phyloP scores from a whole-genome alignment of 2,888 invertebrate genomes.

The Lithosia quadra region DNA sequence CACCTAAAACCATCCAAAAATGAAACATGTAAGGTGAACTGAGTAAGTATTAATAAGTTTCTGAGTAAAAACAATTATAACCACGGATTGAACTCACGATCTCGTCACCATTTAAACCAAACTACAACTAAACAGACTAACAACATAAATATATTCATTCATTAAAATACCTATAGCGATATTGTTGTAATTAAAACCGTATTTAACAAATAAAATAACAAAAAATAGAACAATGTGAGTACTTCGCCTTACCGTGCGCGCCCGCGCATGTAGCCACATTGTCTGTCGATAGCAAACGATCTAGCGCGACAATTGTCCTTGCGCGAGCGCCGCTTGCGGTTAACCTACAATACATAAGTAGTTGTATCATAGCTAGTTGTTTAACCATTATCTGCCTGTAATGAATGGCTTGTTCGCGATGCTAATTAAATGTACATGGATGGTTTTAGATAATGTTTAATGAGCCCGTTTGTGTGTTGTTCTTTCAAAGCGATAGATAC shows the following conservation, averaged over 20 bases:
- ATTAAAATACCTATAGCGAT: background rate
- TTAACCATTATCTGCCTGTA: conserved; percentile 29
- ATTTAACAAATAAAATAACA: conserved; percentile 1
- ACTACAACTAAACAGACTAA: background rate
- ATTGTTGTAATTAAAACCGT: background rate
- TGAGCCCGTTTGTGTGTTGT: conserved; percentile 15
- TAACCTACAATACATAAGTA: conserved; percentile 33
- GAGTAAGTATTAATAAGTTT: too few species aligned
- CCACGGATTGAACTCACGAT: background rate
- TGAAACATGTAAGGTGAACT: too few species aligned
- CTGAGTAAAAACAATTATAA: background rate
- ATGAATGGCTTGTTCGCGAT: conserved; percentile 26
- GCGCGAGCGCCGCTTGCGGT: conserved; percentile 45
- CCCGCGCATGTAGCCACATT: conserved; percentile 45
- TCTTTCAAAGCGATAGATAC: background rate
- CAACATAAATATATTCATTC: background rate
- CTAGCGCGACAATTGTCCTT: conserved; percentile 20
- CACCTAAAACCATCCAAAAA: too few species aligned
- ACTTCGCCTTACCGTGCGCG: conserved; percentile 50
- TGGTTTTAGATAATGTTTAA: conserved; percentile 14
- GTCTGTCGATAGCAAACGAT: conserved; percentile 38
- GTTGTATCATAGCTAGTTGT: conserved; percentile 15
- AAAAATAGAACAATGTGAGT: background rate
- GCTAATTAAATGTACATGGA: conserved; percentile 33
- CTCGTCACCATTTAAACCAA: background rate